A percentile compares a stretch with the other conserved stretches of the same genome.
These are phyloP conservation scores for Graphium colonna DNA, from an alignment of 2,888 invertebrate species.

Conservation along the genomic window DNA sequence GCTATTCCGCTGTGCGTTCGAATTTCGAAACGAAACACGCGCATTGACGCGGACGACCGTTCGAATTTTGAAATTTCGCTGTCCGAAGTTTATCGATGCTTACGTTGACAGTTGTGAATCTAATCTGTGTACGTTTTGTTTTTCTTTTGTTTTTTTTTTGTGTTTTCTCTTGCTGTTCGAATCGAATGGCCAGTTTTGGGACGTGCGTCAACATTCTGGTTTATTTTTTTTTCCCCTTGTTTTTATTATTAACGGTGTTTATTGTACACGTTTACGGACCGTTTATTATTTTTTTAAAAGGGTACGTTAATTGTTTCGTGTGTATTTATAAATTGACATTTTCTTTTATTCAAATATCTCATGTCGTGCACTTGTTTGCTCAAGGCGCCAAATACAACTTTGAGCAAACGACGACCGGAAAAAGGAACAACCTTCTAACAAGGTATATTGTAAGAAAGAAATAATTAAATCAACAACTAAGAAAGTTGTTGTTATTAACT, in stretches of 20 bases:
- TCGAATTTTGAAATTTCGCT: conserved; percentile 45
- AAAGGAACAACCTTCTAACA: neutral
- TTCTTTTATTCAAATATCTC: too few relatives aligned
- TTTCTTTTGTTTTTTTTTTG: conserved; percentile 11
- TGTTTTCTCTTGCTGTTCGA: neutral
- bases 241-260: neutral
- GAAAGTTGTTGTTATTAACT: neutral
- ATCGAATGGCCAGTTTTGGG: conserved; percentile 20
- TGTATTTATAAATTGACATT: too few relatives aligned
- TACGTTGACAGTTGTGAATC: conserved; percentile 26
- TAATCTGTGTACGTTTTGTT: conserved; percentile 21
- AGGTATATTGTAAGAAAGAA: neutral
- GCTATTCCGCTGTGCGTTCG: conserved; percentile 35
- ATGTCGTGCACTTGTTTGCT: too few relatives aligned
- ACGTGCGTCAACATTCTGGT: conserved; percentile 29
- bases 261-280: neutral
- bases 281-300: neutral
- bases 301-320: neutral
- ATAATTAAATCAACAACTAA: conserved; percentile 2
- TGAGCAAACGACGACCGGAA: too few relatives aligned
- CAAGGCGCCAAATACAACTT: too few relatives aligned
- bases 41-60: conserved; percentile 45
- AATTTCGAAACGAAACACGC: conserved; percentile 43
- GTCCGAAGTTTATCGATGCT: conserved; percentile 65
- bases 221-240: conserved; percentile 8